These are phyloP conservation scores for Prosapia bicincta DNA, from an alignment of 2,888 invertebrate genomes.

Conservation along the genomic window DNA sequence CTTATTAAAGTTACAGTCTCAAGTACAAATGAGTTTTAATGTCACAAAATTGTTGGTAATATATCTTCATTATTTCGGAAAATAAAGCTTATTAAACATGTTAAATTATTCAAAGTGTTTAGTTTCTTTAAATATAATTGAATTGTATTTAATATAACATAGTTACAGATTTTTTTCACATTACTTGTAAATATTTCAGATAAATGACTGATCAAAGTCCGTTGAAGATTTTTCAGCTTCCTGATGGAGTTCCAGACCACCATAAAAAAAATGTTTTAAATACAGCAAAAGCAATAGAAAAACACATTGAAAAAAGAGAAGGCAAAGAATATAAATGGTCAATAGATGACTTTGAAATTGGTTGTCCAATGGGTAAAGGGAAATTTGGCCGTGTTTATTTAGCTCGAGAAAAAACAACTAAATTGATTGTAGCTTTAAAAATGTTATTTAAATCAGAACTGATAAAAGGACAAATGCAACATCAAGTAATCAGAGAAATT, in stretches of 20 bases:
- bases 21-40: too few species aligned
- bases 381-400: slow-evolving; percentile 92
- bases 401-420: slow-evolving; percentile 75
- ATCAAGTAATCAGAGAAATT: slow-evolving; percentile 85
- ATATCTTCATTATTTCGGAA: too few species aligned
- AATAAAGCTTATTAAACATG: too few species aligned
- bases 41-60: too few species aligned
- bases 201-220: too few species aligned
- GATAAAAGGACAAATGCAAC: slow-evolving; percentile 55
- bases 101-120: too few species aligned
- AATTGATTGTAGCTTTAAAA: too few species aligned
- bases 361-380: slow-evolving; percentile 81
- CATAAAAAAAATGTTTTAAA: slow-evolving; percentile 18
- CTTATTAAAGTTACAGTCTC: too few species aligned
- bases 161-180: too few species aligned
- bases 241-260: slow-evolving; percentile 17
- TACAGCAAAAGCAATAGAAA: slow-evolving; percentile 26
- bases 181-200: too few species aligned
- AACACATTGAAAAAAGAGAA: slow-evolving; percentile 27
- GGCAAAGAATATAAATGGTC: slow-evolving; percentile 60
- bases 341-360: slow-evolving; percentile 76
- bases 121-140: too few species aligned
- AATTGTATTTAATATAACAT: too few species aligned
- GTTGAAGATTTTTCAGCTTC: not conserved
- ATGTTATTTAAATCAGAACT: slow-evolving; percentile 45